A percentile compares a stretch with the other conserved stretches of the same genome.
Conservation (phyloP, 2,797 vertebrate species). For the Cetoscarus ocellatus region DNA sequence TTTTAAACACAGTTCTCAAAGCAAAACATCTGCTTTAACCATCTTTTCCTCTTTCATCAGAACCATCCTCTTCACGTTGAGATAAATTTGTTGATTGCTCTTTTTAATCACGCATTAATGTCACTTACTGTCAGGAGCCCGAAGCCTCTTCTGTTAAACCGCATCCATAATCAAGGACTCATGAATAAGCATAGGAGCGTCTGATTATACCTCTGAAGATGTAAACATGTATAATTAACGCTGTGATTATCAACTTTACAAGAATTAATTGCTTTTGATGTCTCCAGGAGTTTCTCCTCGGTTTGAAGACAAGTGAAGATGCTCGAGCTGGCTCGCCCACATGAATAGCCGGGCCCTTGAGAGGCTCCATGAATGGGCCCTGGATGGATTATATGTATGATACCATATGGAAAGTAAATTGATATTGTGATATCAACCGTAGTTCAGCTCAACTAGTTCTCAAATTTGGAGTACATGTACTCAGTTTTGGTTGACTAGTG, state of each 20-base stretch:
- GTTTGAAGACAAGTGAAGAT: too few species aligned
- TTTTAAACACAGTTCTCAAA: conserved; percentile 1
- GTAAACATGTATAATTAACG: conserved; percentile 66
- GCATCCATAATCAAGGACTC: conserved; percentile 59
- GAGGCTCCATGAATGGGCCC: too few species aligned
- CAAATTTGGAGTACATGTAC: too few species aligned
- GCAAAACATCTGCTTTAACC: not conserved
- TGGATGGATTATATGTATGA: too few species aligned
- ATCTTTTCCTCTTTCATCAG: not conserved
- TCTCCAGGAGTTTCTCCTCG: conserved; percentile 31
- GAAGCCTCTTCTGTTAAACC: conserved; percentile 39
- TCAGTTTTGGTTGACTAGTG: too few species aligned
- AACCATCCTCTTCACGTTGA: conserved; percentile 23
- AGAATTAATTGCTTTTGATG: conserved; percentile 62
- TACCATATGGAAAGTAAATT: too few species aligned
- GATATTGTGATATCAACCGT: too few species aligned
- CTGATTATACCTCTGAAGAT: conserved; percentile 59
- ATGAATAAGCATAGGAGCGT: conserved; percentile 50
- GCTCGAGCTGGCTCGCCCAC: too few species aligned
- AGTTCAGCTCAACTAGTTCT: too few species aligned
- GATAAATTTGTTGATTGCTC: conserved; percentile 38
- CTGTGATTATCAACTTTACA: conserved; percentile 60
- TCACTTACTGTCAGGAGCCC: conserved; percentile 46
- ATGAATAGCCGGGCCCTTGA: too few species aligned
- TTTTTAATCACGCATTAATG: conserved; percentile 51